phyloP scores from a whole-genome alignment of 2,113 vertebrate species.

The Serinus canaria region DNA sequence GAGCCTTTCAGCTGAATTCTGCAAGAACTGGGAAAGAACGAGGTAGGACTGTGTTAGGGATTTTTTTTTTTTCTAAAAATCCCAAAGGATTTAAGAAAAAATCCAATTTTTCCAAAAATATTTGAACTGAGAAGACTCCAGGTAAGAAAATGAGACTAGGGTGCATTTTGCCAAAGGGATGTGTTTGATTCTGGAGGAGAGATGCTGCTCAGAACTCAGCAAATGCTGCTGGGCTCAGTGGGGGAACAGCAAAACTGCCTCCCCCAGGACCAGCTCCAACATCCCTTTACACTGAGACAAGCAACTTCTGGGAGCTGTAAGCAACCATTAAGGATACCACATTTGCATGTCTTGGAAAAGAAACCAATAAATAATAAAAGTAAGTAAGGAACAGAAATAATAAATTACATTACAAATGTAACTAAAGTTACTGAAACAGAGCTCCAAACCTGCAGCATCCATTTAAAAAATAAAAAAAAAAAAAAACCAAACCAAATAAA shows the following conservation, averaged over 20 bases:
- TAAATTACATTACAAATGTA: background rate
- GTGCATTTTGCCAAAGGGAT: background rate
- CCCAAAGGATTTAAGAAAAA: background rate
- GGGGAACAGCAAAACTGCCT: background rate
- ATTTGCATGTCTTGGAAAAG: background rate
- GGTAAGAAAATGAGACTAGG: background rate
- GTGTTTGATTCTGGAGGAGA: background rate
- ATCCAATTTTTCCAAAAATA: background rate
- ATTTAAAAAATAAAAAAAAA: background rate
- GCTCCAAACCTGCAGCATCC: accelerated
- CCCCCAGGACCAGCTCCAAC: background rate
- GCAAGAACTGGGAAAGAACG: background rate
- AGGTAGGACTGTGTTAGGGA: accelerated
- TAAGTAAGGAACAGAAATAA: background rate
- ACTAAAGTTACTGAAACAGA: background rate
- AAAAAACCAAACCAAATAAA: no score
- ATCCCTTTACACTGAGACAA: background rate
- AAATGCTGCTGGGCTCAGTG: background rate
- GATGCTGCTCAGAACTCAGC: background rate
- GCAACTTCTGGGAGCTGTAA: background rate
- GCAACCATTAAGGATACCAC: background rate
- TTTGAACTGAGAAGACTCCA: background rate
- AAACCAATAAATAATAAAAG: background rate
- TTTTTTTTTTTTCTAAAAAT: background rate
- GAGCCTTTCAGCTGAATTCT: background rate